Conservation (phyloP, 2,888 invertebrate genomes). For the Erebia epiphron region DNA sequence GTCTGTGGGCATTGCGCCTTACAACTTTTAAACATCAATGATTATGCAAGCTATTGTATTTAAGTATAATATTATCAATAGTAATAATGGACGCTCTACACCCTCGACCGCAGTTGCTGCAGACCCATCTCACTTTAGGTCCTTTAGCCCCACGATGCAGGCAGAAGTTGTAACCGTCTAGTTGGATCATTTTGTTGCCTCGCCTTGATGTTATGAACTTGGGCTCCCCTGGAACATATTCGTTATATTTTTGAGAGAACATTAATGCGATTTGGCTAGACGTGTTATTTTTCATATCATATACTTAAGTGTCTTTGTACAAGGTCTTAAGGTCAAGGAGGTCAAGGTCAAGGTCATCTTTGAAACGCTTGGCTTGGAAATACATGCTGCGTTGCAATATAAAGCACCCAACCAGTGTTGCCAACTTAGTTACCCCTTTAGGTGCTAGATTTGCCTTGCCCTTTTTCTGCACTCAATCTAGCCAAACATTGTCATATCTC, state of each 20-base stretch:
- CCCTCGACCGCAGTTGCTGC: constrained; percentile 41
- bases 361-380: too few species aligned
- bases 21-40: constrained; percentile 23
- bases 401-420: too few species aligned
- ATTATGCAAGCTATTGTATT: constrained; percentile 40
- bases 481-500: too few species aligned
- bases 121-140: constrained; percentile 39
- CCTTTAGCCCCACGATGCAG: constrained; percentile 32
- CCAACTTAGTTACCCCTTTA: too few species aligned
- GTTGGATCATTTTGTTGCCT: constrained; percentile 46
- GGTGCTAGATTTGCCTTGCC: too few species aligned
- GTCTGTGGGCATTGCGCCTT: too few species aligned
- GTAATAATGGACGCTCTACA: constrained; percentile 49
- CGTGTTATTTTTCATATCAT: too few species aligned
- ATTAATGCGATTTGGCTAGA: neutral
- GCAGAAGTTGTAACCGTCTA: constrained; percentile 44
- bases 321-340: too few species aligned
- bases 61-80: constrained; percentile 46
- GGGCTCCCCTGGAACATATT: constrained; percentile 22
- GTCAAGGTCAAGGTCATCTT: too few species aligned
- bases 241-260: neutral
- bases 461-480: too few species aligned
- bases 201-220: constrained; percentile 32
- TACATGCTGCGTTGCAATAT: too few species aligned
- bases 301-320: too few species aligned